Evolutionary conservation across 37 sponge, comb jelly and placozoan species (phyloP), one percentile per base, ranked within the genome.

Genomic region (Theonella swinhoei): DNA sequence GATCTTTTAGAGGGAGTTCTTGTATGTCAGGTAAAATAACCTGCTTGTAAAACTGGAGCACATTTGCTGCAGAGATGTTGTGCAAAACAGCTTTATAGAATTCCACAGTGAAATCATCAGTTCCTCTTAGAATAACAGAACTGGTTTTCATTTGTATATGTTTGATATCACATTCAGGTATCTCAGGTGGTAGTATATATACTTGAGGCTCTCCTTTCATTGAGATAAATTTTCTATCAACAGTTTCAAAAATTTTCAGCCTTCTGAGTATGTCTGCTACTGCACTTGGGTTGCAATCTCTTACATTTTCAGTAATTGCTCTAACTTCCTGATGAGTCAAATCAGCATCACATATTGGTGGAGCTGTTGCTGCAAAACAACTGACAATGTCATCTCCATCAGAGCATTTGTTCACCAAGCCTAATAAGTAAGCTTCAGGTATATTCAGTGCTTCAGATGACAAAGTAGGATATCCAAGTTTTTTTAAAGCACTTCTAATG

Each of bases 391-490:
- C 76, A 38, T 47, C 30, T 8, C 67, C 67, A 25, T 9, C 4
- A 9, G 32, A 3, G 32, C 36, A 70, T 22, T 78, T 61, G 14
- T 38, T 31, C n/a, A n/a, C n/a, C n/a, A n/a, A n/a, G n/a, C n/a
- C n/a, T n/a, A n/a, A n/a, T n/a, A n/a, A n/a, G n/a, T n/a, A n/a
- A n/a, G n/a, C n/a, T n/a, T n/a, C n/a, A n/a, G n/a, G n/a, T n/a
- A 77, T 34, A 1, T 31, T 35, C 4, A 38, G 29, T 62, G 17
- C 1, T 47, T 32, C 39, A 62, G 5, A 58, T 36, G 79, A 73
- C 19, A 86, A 22, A 39, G 31, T 14, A 25, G 73, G 24, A 37
- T 72, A 86, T 22, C 87, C 87, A 33, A 86, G 58, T 47, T 72
- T 73, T 72, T 39, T 64, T 67, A 86, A 25, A 5, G 40, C 65